Evolutionary conservation across 2,888 invertebrate species (phyloP), one percentile per base, ranked within the genome.

Genomic region (Alitta virens): DNA sequence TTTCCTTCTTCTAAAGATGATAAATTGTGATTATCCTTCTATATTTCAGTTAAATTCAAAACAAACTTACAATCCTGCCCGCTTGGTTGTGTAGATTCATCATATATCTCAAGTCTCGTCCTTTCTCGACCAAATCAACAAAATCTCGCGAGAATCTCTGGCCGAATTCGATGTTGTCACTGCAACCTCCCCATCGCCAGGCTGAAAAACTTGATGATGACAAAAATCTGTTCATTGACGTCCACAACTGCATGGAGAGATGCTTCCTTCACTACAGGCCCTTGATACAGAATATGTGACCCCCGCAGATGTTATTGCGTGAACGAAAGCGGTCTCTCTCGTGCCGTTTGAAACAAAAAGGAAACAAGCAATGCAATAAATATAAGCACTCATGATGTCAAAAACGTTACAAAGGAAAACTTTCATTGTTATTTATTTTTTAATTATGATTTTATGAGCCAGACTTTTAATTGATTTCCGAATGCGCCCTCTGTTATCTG

Each of bases 111-210:
- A 79, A 74, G 65, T 81, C 79, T 60, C 75, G 87, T 49, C 94
- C 95, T 66, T 92, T 87, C 83, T 96, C 96, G 56, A 94, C 93
- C 0, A 93, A 91, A 83, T 96, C 96, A 62, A 96, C 94, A 83
- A 97, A 96, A 79, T 93, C 92, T 61, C 94, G 85, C 74, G 94
- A 91, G 84, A 96, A 94, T 82, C 91, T 90, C 84, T 93, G 91
- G 12, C 95, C 96, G 82, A 94, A 96, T 65, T 91, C 92, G 77
- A 94, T 92, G 84, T 96, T 96, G 85, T 96, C 96, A 58, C 93
- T 94, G 84, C 96, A 96, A 40, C 95, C 95, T 64, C 95, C 96
- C 95, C 96, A 96, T 84, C 95, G 92, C 92, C 82, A 83, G 21
- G n/a, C n/a, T 7, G 46, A 5, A 21, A n/a, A 3, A 33, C 7